These are phyloP conservation scores for Dryocosmus kuriphilus DNA, from an alignment of 2,888 invertebrate genomes.

Conservation along the genomic window DNA sequence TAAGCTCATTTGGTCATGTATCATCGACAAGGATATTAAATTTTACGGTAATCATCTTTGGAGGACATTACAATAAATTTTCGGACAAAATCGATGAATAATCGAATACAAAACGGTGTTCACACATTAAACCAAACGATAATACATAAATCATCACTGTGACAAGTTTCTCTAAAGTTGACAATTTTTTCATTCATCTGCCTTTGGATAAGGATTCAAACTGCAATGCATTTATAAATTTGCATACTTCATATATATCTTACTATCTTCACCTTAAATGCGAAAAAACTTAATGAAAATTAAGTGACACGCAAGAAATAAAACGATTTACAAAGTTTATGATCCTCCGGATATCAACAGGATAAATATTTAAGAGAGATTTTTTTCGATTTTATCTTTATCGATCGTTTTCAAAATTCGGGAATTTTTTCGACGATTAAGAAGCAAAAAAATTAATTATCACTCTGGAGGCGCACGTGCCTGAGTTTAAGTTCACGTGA, in stretches of 20 bases:
- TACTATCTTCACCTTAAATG: background rate
- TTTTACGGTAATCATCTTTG: slow-evolving; percentile 7
- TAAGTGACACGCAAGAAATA: background rate
- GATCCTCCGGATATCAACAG: background rate
- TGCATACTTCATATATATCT: background rate
- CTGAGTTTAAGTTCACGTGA: background rate
- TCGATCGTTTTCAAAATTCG: background rate
- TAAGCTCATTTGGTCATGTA: slow-evolving; percentile 10
- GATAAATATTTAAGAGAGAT: background rate
- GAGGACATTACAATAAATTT: slow-evolving; percentile 19
- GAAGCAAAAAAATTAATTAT: background rate
- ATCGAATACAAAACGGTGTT: slow-evolving; percentile 6
- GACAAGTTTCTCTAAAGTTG: background rate
- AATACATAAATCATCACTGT: background rate
- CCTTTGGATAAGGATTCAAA: background rate
- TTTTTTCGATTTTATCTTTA: background rate
- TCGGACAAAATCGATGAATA: slow-evolving; percentile 11
- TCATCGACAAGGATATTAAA: slow-evolving; percentile 20
- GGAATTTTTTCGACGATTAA: background rate
- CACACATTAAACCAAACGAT: slow-evolving; percentile 6
- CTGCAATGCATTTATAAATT: background rate
- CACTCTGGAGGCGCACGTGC: background rate
- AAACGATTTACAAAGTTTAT: background rate
- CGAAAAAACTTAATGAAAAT: background rate
- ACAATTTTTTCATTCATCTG: background rate